phyloP scores from a whole-genome alignment of 2,888 invertebrate species.

The Drosophila paucipuncta region DNA sequence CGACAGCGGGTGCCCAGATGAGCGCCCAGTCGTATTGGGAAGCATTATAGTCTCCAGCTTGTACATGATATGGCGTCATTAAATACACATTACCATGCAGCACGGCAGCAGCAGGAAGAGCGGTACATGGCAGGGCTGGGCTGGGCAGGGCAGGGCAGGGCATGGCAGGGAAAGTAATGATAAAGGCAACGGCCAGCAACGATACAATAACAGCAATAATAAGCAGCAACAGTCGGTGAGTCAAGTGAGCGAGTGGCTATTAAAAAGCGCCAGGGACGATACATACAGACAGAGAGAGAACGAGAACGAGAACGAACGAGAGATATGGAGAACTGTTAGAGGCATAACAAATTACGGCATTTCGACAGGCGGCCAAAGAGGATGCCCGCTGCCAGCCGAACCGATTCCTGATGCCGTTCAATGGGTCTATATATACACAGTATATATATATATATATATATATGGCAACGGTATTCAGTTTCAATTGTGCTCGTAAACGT shows the following conservation, averaged over 20 bases:
- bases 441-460: background rate
- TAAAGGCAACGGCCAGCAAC: conserved; percentile 59
- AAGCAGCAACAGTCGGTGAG: conserved; percentile 69
- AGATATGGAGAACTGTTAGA: conserved; percentile 38
- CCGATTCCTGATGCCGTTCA: conserved; percentile 43
- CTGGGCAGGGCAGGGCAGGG: background rate
- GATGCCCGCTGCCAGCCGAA: conserved; percentile 22
- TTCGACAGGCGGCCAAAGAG: conserved; percentile 61
- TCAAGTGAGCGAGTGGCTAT: conserved; percentile 63
- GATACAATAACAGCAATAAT: conserved; percentile 51
- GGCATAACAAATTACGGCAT: conserved; percentile 73
- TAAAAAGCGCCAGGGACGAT: conserved; percentile 60
- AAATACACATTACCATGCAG: conserved; percentile 77
- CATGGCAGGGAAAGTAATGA: conserved; percentile 29
- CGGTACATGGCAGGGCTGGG: conserved; percentile 1
- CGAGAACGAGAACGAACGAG: background rate
- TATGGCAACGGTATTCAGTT: conserved; percentile 63
- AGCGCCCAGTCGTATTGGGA: conserved; percentile 38
- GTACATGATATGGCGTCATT: conserved; percentile 81
- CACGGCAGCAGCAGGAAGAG: conserved; percentile 11
- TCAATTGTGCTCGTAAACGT: conserved; percentile 81
- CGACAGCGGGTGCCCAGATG: conserved; percentile 45
- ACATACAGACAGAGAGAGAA: conserved; percentile 7
- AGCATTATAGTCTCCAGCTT: conserved; percentile 69
- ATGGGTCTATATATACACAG: conserved; percentile 20